Evolutionary conservation across 2,797 vertebrate genomes (phyloP), one percentile per base, ranked within the genome.

Genomic region (Falco novaeseelandiae): DNA sequence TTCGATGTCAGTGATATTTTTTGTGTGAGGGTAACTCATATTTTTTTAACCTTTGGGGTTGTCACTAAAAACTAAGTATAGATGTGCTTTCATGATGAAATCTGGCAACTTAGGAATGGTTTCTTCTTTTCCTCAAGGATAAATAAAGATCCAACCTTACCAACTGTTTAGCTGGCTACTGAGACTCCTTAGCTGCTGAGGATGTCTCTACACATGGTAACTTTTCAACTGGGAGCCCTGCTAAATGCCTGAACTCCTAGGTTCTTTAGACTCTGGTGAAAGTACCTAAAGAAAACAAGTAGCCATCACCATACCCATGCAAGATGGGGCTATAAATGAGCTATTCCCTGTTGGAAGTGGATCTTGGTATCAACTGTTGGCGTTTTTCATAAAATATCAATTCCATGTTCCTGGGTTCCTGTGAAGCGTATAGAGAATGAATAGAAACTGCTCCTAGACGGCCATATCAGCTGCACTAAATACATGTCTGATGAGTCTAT

Each of bases 31-130:
- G 6, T 70, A 90, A 70, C 48, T 93, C 36, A 21, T 46, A 6
- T 61, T 55, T 94, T 92, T 94, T 90, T 78, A 86, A 92, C 59
- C 77, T 95, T 83, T 72, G 51, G 46, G 20, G 40, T 69, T 92
- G 69, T 76, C 67, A 80, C 72, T 92, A 32, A 92, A 86, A 77
- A 19, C 76, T 92, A 89, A 92, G 61, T 77, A 89, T 77, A 92
- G 80, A 76, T 40, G 16, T 82, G 32, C 40, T 92, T 84, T 83
- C 58, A 62, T 85, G 86, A 88, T 63, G 54, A 85, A 76, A n/a
- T 40, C 78, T 89, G 67, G 49, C 57, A 95, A 74, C 62, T 74
- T 79, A 71, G 83, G 82, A 90, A 51, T 82, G 5, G 4, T 87
- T 93, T 96, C 20, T 54, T 70, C 42, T 83, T 95, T 88, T 85